Conservation (phyloP, 2,797 vertebrate genomes). For the Champsocephalus esox region DNA sequence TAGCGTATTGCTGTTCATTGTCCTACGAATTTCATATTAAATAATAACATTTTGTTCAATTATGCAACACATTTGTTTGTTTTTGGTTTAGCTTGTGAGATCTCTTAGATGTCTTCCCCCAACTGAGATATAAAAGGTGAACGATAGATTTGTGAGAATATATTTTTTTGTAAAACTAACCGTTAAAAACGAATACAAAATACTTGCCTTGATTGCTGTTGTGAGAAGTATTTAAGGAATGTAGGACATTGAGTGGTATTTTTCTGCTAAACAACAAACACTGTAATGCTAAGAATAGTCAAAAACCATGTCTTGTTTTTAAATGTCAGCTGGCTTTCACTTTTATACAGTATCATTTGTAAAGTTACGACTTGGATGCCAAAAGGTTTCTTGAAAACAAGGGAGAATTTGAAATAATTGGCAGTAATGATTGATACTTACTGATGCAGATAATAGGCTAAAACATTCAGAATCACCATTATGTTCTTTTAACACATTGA, state of each 20-base stretch:
- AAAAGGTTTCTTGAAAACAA: background rate
- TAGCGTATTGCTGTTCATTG: conserved; percentile 4
- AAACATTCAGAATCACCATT: conserved; percentile 25
- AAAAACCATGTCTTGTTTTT: too few species aligned
- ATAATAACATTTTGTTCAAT: background rate
- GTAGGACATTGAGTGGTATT: background rate
- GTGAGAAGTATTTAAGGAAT: background rate
- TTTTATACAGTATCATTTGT: background rate
- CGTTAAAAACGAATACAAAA: background rate
- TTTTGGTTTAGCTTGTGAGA: background rate
- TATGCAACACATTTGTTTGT: background rate
- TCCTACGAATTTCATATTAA: conserved; percentile 7
- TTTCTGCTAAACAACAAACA: background rate
- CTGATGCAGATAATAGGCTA: conserved; percentile 10
- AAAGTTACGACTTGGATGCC: background rate
- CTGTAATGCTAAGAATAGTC: background rate
- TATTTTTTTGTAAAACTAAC: background rate
- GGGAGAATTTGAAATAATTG: too few species aligned
- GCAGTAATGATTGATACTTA: background rate
- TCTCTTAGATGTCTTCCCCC: background rate
- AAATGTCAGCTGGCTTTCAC: too few species aligned
- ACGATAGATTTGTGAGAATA: background rate
- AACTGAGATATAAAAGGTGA: too few species aligned
- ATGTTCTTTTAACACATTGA: conserved; percentile 13
- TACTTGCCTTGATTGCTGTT: background rate